Evolutionary conservation across 53 echinoderm and acorn worm genomes (phyloP), one percentile per base, ranked within the genome.

Genomic region (Luidia sarsii): DNA sequence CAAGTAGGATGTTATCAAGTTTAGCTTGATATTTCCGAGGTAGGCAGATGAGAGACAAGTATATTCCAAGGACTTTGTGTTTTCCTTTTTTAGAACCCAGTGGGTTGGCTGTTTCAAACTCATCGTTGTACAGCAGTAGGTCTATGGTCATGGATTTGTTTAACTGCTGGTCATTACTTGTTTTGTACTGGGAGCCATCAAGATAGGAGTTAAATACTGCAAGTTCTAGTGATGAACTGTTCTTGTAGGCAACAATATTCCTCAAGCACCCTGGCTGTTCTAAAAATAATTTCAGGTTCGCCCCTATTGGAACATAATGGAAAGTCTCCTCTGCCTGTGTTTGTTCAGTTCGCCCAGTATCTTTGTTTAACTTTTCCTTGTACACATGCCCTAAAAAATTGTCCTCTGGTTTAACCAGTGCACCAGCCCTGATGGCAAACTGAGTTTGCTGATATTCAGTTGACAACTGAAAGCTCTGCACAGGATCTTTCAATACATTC

Each of bases 131-230:
- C 8, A 70, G 13, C 13, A 70, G 25, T 7, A 70, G 24, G 19
- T 48, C 48, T 6, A 48, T 10, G 4, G 50, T 50, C 7, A 22
- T 33, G 7, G 16, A 33, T 48, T 64, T n/a, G 21, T 28, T 5
- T 8, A 30, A 19, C 36, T 28, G 33, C 21, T 43, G 70, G 9
- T 16, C 38, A 32, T 41, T 62, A 7, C 11, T 80, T 8, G 43
- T 34, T 71, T 81, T 81, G 52, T 46, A 81, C 33, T 43, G 68
- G 20, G 28, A 3, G 14, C 86, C 86, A 86, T 87, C 87, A n/a
- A 48, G 32, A 70, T 61, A 87, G 32, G 64, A 48, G 33, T 21
- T 10, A 31, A 87, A 30, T 18, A 87, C 32, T 39, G 60, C 35
- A 48, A 61, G 33, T 23, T 70, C 65, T 8, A 11, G 49, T 60